Percentiles rank a stretch among this genome's conserved stretches.
Evolutionary conservation across 2,888 invertebrate species (phyloP).

Genomic region (Pristionchus japonicus): DNA sequence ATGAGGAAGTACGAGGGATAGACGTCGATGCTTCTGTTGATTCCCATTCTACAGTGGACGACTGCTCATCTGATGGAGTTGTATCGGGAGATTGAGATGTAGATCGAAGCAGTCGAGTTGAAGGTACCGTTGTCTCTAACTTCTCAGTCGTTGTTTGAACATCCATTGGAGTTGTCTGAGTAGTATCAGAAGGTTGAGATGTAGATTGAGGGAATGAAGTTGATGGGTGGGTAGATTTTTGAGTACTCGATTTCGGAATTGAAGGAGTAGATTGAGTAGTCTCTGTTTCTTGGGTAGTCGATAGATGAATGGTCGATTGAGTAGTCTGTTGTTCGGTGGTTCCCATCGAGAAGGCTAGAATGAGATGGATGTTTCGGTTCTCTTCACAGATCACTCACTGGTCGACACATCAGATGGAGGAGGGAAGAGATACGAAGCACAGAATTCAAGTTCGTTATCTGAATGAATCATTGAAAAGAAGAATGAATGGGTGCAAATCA

Average conservation of each 20-base stretch:
- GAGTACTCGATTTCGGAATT: neutral
- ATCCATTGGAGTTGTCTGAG: neutral
- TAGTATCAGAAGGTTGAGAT: neutral
- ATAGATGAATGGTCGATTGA: neutral
- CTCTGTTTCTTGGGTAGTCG: neutral
- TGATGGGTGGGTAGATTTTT: neutral
- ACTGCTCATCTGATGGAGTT: too few relatives aligned
- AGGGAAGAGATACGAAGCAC: neutral
- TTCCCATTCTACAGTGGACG: too few relatives aligned
- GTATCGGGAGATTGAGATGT: neutral
- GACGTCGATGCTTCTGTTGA: neutral
- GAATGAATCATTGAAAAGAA: neutral
- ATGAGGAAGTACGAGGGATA: neutral
- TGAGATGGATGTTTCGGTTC: neutral
- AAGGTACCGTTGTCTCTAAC: neutral
- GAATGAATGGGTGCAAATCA: neutral
- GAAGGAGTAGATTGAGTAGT: neutral
- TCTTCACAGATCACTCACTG: neutral
- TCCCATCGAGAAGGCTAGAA: neutral
- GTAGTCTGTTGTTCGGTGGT: neutral
- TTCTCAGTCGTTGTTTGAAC: neutral
- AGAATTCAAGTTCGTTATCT: constrained; percentile 10
- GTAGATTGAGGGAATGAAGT: neutral
- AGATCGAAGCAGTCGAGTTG: neutral
- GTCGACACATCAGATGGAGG: neutral